Conservation (phyloP, 2,888 invertebrate species). For the Sclerodermus sp. region DNA sequence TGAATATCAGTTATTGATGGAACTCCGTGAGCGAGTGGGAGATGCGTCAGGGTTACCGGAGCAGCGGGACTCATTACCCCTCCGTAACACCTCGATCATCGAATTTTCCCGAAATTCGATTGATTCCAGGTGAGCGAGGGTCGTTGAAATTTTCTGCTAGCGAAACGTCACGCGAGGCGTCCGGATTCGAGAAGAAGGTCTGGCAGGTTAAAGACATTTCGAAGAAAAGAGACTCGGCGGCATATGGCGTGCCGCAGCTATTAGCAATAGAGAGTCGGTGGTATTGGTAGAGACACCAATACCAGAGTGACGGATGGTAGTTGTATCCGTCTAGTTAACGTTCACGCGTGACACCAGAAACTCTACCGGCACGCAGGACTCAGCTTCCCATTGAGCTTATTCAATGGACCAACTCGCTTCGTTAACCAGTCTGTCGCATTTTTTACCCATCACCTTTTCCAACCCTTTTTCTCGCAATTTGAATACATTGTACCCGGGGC, state of each 20-base stretch:
- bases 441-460: slow-evolving; percentile 52
- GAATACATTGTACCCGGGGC: slow-evolving; percentile 57
- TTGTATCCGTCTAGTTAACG: slow-evolving; percentile 34
- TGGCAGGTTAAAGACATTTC: too few relatives aligned
- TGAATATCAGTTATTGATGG: slow-evolving; percentile 51
- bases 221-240: too few relatives aligned
- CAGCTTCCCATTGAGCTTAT: slow-evolving; percentile 54
- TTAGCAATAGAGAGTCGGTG: too few relatives aligned
- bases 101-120: too few relatives aligned
- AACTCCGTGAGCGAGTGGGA: slow-evolving; percentile 23
- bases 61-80: slow-evolving; percentile 11
- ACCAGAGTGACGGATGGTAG: slow-evolving; percentile 22
- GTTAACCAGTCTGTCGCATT: slow-evolving; percentile 59
- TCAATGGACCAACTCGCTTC: slow-evolving; percentile 58
- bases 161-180: too few relatives aligned
- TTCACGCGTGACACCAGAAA: slow-evolving; percentile 29
- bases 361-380: slow-evolving; percentile 30
- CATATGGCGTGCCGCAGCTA: too few relatives aligned
- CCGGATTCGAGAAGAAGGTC: too few relatives aligned
- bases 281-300: background rate
- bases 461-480: slow-evolving; percentile 56
- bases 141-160: slow-evolving; percentile 13
- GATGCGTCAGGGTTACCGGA: slow-evolving; percentile 15
- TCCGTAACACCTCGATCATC: too few relatives aligned
- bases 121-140: too few relatives aligned